Evolutionary conservation across 1,140 invertebrate genomes (phyloP), one percentile per base, ranked within the genome.

Genomic region (Drosophila triauraria): DNA sequence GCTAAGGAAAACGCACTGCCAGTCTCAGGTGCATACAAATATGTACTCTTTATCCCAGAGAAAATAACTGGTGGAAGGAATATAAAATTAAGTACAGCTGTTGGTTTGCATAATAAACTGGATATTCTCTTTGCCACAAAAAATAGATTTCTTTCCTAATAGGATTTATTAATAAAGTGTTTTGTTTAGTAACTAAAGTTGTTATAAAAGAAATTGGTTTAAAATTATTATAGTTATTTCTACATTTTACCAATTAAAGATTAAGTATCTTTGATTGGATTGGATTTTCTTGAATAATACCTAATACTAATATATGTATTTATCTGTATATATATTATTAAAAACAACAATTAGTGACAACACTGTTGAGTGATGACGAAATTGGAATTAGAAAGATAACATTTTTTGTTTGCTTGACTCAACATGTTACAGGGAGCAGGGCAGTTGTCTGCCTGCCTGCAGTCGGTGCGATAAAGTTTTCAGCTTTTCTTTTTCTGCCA

Each of bases 361-460:
- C 58, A 64, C 40, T 32, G 57, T 15, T 44, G 56, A 64, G 17
- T 61, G 56, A 61, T 64, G 56, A 10, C 9, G 6, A 63, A 15
- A 20, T 43, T 62, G 47, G 46, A 60, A 60, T 59, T 72, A 38
- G 46, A 60, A 42, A 68, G n/a, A 53, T n/a, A 59, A 47, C 56
- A 47, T 61, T 65, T 44, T n/a, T 50, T 69, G 74, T 62, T 61
- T 60, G 17, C 62, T 42, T 20, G 32, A 58, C 69, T 54, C 50
- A 75, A 61, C 63, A 56, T 69, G 61, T 67, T 48, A 30, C 58
- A 51, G 27, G 9, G 46, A 35, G 53, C 48, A 53, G 53, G 53
- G 46, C 75, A 63, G 46, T 42, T 58, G 71, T 35, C 30, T 62
- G 64, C 72, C 27, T 20, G 58, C 63, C 75, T 77, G 75, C 53